Conservation (phyloP, 2,797 vertebrate species). For the Sebastes nivosus region DNA sequence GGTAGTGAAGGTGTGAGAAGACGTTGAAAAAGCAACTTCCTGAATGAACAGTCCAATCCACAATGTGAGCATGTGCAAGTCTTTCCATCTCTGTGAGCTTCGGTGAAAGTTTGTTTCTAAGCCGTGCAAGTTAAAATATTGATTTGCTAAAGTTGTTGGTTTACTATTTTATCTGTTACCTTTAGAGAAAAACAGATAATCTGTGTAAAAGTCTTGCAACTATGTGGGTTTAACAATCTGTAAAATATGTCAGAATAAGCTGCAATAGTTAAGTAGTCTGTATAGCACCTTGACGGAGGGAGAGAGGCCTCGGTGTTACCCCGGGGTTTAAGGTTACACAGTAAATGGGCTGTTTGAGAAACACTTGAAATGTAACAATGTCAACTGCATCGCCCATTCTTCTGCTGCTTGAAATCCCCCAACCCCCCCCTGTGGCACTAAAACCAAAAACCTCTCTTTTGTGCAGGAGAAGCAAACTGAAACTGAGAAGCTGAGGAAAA, state of each 20-base stretch:
- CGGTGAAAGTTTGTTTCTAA: neutral
- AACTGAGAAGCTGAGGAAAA: constrained; percentile 9
- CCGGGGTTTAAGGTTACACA: constrained; percentile 64
- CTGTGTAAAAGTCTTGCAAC: neutral
- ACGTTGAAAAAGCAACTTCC: neutral
- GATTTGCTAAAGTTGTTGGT: neutral
- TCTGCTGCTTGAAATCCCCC: constrained; percentile 32
- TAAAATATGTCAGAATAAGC: neutral
- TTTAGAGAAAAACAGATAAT: neutral
- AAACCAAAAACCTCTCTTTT: constrained; percentile 30
- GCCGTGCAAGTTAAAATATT: neutral
- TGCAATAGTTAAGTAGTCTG: constrained; percentile 46
- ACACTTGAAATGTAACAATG: constrained; percentile 71
- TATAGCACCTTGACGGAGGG: constrained; percentile 54
- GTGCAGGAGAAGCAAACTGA: neutral
- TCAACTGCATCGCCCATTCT: constrained; percentile 58
- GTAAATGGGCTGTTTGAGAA: constrained; percentile 70
- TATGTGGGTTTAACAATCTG: neutral
- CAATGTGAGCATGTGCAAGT: neutral
- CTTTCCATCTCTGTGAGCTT: neutral
- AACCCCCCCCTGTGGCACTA: constrained; percentile 9
- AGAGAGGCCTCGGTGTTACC: constrained; percentile 47
- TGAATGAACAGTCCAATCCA: neutral
- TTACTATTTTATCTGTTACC: neutral
- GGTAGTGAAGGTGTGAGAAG: neutral